Evolutionary conservation across 92 coral and sea anemone species (phyloP), one percentile per base, ranked within the genome.

Genomic region (Zoanthus sansibaricus): DNA sequence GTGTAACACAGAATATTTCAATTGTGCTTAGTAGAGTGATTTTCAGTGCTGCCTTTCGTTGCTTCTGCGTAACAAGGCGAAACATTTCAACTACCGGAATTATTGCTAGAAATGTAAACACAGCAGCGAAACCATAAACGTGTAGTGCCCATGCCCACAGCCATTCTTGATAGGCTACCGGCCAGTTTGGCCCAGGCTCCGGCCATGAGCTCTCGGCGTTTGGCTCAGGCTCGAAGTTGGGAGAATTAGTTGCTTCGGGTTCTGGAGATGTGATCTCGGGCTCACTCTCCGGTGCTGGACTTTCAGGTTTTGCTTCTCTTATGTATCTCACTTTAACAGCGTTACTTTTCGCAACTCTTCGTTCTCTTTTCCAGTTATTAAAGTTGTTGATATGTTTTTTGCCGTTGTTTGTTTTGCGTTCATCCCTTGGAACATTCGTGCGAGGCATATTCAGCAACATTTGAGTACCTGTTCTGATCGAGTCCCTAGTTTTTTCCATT

Each of bases 151-250:
- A 97, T 30, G 99, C 99, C 77, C 83, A 88, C 71, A 91, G 49
- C 99, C 99, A 97, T 59, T 84, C 48, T 54, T 42, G 32, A 72
- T 71, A 58, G n/a, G 99, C 99, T 10, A 89, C 76, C 31, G 83
- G 64, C 99, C 99, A 97, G 47, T 95, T 92, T 6, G 99, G 99
- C 37, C 93, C 99, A 11, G 99, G 99, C 61, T 97, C 99, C 0
- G 99, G 98, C 99, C 98, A 95, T 15, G 92, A 76, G 46, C 73
- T 47, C 69, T 90, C 98, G 31, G 95, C 84, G 37, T 89, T 84
- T 48, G 95, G 93, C 46, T 89, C 89, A 17, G 99, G 99, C 61
- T 93, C 91, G 55, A 95, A 86, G 14, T 89, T 74, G 32, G 67
- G 74, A 66, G 72, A 55, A 71, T 82, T 86, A 10, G 74, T 77